A percentile compares a stretch with the other conserved stretches of the same genome.
Conservation (phyloP, 2,113 vertebrate genomes). For the Shinisaurus crocodilurus region DNA sequence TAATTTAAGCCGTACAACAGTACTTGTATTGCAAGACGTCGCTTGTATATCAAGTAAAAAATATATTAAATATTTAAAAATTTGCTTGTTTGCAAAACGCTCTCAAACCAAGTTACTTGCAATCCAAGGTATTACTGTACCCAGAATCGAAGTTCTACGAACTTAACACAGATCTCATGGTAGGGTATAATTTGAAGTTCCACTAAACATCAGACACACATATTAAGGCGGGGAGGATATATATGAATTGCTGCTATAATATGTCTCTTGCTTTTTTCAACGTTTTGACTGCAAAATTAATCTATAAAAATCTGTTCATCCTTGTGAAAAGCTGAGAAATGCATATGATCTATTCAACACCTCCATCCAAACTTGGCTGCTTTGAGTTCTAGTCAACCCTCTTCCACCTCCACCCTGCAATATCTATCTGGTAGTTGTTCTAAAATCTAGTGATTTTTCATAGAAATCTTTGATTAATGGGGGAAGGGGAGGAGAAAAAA, state of each 20-base stretch:
- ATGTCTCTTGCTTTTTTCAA: not conserved
- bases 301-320: not conserved
- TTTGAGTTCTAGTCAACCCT: not conserved
- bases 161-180: not conserved
- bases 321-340: not conserved
- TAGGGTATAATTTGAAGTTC: not conserved
- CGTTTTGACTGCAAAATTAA: not conserved
- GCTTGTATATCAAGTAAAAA: too few species aligned
- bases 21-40: too few species aligned
- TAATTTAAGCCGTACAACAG: too few species aligned
- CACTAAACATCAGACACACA: not conserved
- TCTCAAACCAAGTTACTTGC: too few species aligned
- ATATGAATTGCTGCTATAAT: not conserved
- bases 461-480: not conserved
- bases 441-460: not conserved
- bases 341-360: not conserved
- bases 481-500: not conserved
- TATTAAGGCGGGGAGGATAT: not conserved
- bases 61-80: too few species aligned
- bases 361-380: not conserved
- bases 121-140: too few species aligned
- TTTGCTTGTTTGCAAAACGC: too few species aligned
- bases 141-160: not conserved
- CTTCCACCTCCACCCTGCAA: not conserved
- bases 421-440: not conserved